These are phyloP conservation scores for Gobio occitaniae DNA, from an alignment of 2,797 vertebrate species.

Conservation along the genomic window DNA sequence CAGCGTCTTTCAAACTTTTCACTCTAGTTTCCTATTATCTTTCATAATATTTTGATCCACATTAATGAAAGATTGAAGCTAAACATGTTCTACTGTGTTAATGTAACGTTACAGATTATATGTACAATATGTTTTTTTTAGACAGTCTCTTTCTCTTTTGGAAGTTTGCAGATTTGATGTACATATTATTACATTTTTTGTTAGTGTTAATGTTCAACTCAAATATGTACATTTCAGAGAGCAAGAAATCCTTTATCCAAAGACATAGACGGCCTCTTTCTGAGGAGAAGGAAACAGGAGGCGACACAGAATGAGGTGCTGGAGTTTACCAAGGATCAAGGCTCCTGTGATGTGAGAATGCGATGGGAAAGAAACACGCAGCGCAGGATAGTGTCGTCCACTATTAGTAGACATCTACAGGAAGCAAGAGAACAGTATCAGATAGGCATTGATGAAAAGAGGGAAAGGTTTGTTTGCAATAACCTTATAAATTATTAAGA, in stretches of 20 bases:
- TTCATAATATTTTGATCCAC: background rate
- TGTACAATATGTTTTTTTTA: background rate
- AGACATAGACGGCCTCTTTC: slow-evolving; percentile 53
- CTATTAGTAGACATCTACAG: slow-evolving; percentile 70
- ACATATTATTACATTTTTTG: background rate
- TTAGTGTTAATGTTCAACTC: background rate
- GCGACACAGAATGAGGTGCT: slow-evolving; percentile 62
- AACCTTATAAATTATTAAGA: background rate
- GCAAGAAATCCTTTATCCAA: slow-evolving; percentile 65
- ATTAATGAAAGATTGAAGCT: background rate
- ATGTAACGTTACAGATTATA: too few species aligned
- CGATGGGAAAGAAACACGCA: slow-evolving; percentile 76
- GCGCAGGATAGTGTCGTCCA: slow-evolving; percentile 62
- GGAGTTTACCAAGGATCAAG: slow-evolving; percentile 69
- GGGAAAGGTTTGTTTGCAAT: slow-evolving; percentile 77
- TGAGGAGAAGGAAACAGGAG: slow-evolving; percentile 68
- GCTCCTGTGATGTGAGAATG: slow-evolving; percentile 55
- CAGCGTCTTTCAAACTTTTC: background rate
- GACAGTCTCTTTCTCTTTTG: background rate
- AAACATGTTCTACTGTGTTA: background rate
- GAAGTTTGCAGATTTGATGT: background rate
- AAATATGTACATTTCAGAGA: slow-evolving; percentile 67
- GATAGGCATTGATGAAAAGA: slow-evolving; percentile 73
- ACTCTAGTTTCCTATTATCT: background rate
- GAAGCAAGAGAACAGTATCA: slow-evolving; percentile 71